phyloP scores from a whole-genome alignment of 2,113 vertebrate genomes.

The Eretmochelys imbricata region DNA sequence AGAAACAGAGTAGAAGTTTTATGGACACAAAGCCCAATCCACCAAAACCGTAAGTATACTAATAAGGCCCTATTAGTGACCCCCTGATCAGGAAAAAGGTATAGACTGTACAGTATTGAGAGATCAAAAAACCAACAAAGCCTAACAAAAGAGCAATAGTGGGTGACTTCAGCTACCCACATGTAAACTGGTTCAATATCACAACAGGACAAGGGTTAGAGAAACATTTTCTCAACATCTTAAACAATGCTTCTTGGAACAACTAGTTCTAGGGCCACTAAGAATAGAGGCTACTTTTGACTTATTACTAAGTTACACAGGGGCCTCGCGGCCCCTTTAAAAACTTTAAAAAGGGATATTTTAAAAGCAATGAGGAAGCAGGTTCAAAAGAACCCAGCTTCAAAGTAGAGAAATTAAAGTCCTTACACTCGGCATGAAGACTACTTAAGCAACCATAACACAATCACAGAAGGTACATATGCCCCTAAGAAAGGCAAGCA shows the following conservation, averaged over 20 bases:
- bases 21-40: neutral
- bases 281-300: neutral
- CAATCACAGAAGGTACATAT: accelerated
- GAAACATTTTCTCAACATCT: neutral
- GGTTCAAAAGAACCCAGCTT: neutral
- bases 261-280: neutral
- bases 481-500: neutral
- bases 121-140: slow-evolving; percentile 1
- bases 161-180: neutral
- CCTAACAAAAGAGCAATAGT: slow-evolving; percentile 15
- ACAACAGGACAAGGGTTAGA: neutral
- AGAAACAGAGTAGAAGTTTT: neutral
- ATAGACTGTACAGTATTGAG: accelerated
- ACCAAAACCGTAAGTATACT: neutral
- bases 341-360: accelerated
- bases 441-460: neutral
- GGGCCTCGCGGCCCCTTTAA: neutral
- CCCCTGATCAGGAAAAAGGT: neutral
- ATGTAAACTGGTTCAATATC: neutral
- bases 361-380: neutral
- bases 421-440: neutral
- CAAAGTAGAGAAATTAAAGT: neutral
- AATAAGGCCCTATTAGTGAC: neutral
- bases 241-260: neutral
- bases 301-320: neutral